These are phyloP conservation scores for Lindbergichthys nudifrons DNA, from an alignment of 2,797 vertebrate species.

Conservation along the genomic window DNA sequence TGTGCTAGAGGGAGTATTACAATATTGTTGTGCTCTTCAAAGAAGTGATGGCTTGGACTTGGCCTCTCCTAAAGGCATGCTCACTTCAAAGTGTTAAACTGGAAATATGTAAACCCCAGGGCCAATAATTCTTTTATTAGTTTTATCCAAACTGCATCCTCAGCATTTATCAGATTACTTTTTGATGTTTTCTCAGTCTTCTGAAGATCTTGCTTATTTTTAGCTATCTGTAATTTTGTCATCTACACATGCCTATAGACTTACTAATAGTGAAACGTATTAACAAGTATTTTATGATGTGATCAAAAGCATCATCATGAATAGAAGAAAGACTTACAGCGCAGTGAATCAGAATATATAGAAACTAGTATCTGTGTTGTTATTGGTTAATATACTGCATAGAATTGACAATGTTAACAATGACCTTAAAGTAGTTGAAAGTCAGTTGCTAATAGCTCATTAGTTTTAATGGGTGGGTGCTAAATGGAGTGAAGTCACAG, in stretches of 20 bases:
- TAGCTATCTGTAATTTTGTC: constrained; percentile 12
- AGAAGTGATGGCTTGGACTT: constrained; percentile 28
- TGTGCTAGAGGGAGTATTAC: constrained; percentile 25
- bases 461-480: constrained; percentile 62
- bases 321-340: not conserved
- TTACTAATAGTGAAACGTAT: not conserved
- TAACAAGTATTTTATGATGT: not conserved
- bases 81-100: constrained; percentile 46
- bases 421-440: constrained; percentile 56
- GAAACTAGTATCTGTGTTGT: not conserved
- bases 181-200: constrained; percentile 20
- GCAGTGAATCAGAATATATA: not conserved
- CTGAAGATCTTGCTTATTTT: constrained; percentile 14
- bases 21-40: constrained; percentile 45
- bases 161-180: constrained; percentile 10
- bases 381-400: constrained; percentile 20
- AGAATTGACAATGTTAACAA: not conserved
- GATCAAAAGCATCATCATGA: not conserved
- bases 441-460: constrained; percentile 59
- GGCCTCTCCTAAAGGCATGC: constrained; percentile 19
- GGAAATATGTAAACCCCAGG: constrained; percentile 20
- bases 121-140: constrained; percentile 9
- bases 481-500: constrained; percentile 62
- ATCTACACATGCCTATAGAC: not conserved
- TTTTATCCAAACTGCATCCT: constrained; percentile 7